Evolutionary conservation across 2,888 invertebrate genomes (phyloP), one percentile per base, ranked within the genome.

Genomic region (Plutella xylostella): DNA sequence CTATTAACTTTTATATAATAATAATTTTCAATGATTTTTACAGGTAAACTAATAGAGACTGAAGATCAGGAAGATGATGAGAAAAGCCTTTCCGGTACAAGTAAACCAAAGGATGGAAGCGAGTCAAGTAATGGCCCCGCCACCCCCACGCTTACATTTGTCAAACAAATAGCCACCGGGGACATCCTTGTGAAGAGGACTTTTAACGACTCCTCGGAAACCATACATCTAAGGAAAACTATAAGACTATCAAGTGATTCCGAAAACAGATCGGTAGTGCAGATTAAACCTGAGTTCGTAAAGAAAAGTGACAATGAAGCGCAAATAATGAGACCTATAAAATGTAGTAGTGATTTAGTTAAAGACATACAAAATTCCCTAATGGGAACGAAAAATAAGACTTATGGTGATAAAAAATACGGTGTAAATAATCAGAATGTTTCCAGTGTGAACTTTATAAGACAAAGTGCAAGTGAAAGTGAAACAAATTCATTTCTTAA

Each of bases 31-130:
- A 12, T 9, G 9, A 28, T 51, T 45, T 48, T 65, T 67, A 14
- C 55, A 88, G 88, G 88, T 59, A 87, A 88, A 68, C 65, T 90
- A 54, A 70, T 89, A 42, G 88, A 88, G 68, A 76, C 68, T 28
- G 88, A 89, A 55, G 84, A 85, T 39, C 88, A 88, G 43, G 78
- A 82, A 30, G 86, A 87, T 43, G 83, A 71, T 47, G 84, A 80
- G 45, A 78, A 77, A 51, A 65, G 70, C 38, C 70, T 56, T 53
- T 60, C 68, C 28, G 68, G 64, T 52, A n/a, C n/a, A n/a, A 56
- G 61, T 35, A 68, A 68, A 45, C 72, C 72, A 60, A 50, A 60
- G 45, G 58, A 56, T 30, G 74, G 72, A 56, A 47, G 57, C 33
- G 75, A 79, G 30, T 55, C 61, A 35, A 75, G 75, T 52, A 71